Evolutionary conservation across 2,797 vertebrate species (phyloP), one percentile per base, ranked within the genome.

Genomic region (Pseudochaenichthys georgianus): DNA sequence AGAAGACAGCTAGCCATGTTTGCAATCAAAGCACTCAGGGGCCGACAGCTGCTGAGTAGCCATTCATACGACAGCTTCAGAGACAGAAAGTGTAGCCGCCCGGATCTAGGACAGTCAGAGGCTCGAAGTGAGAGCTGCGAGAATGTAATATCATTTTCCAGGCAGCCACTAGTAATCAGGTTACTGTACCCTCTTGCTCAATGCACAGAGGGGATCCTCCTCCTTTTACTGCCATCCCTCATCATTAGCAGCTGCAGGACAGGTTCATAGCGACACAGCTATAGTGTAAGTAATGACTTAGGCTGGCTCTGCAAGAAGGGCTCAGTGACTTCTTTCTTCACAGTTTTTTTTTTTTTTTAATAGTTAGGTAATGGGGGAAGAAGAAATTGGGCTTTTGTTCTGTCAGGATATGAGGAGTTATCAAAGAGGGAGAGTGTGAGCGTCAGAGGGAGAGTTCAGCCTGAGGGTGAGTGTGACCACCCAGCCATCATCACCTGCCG

Each of bases 71-170:
- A 70, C 64, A 54, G 50, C 58, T 73, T 55, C 76, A 77, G 71
- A 70, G 65, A 58, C n/a, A 82, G 38, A 42, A 47, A 31, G 54
- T 34, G 66, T 78, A 62, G 75, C 57, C 73, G 12, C 65, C 51
- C 7, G 19, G 82, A 94, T 94, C 84, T 91, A 90, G 94, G 94
- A 87, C 91, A 92, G 84, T 74, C 54, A 10, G 57, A 59, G 77
- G 84, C 81, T 89, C 9, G 13, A 64, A 86, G 80, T 76, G 66
- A 70, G 85, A 86, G 78, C 75, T 70, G 84, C 47, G 51, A 80
- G 70, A 78, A 70, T 70, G 76, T 82, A 88, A 91, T 83, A 81
- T 76, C 84, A 79, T 89, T 90, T 91, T 83, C 78, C 80, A 76
- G 80, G 77, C 80, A 88, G 78, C 70, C 62, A 34, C 84, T 77